A percentile compares a stretch with the other conserved stretches of the same genome.
Evolutionary conservation across 2,797 vertebrate species (phyloP).

Genomic region (Sebastes cheni): DNA sequence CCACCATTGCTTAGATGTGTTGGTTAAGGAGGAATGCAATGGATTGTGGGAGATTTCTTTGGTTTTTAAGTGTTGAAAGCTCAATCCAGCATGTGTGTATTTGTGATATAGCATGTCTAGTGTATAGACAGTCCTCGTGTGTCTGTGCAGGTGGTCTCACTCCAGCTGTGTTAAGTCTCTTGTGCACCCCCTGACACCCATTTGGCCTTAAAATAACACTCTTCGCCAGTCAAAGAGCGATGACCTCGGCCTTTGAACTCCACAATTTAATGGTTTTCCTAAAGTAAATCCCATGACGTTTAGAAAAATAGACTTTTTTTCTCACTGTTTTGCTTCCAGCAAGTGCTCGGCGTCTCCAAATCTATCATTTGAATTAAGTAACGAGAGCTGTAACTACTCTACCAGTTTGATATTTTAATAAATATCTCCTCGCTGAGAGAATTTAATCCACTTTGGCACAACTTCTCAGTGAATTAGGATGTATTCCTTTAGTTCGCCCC

Average conservation of each 20-base stretch:
- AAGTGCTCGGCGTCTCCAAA: not conserved
- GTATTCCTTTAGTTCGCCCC: not conserved
- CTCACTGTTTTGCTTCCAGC: not conserved
- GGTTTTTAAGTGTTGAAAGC: not conserved
- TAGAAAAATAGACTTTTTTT: slow-evolving; percentile 30
- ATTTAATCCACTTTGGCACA: not conserved
- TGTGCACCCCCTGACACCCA: slow-evolving; percentile 61
- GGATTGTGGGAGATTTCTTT: slow-evolving; percentile 8
- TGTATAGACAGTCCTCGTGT: not conserved
- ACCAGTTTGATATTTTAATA: not conserved
- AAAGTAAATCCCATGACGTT: slow-evolving; percentile 34
- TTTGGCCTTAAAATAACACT: slow-evolving; percentile 75
- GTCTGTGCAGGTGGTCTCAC: slow-evolving; percentile 59
- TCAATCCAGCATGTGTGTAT: not conserved
- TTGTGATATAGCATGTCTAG: not conserved
- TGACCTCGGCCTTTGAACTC: slow-evolving; percentile 66
- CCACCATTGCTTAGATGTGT: not conserved
- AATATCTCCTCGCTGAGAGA: not conserved
- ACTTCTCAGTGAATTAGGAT: not conserved
- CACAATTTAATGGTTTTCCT: slow-evolving; percentile 60
- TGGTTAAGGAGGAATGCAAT: slow-evolving; percentile 1
- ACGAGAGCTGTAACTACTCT: not conserved
- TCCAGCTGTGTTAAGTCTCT: slow-evolving; percentile 67
- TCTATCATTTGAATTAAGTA: not conserved
- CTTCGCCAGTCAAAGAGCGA: slow-evolving; percentile 48